These are phyloP conservation scores for Diabrotica virgifera DNA, from an alignment of 1,140 invertebrate genomes.

Conservation along the genomic window DNA sequence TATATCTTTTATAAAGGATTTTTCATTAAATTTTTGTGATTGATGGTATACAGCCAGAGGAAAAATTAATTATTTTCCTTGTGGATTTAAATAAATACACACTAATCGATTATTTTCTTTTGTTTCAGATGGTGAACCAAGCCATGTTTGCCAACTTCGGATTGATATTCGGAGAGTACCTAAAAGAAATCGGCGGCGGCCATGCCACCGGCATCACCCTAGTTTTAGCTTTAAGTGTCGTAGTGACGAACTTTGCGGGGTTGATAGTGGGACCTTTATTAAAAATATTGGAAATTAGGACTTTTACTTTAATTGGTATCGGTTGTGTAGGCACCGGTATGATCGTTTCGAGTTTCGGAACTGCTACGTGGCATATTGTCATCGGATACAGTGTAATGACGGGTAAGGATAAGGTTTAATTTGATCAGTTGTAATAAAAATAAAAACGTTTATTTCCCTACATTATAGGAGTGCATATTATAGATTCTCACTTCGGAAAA, in stretches of 20 bases:
- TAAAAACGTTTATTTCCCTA: no score
- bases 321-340: constrained; percentile 59
- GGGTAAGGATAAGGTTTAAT: constrained; percentile 48
- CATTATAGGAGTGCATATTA: no score
- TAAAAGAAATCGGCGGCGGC: constrained; percentile 59
- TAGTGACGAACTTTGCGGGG: constrained; percentile 68
- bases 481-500: no score
- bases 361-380: constrained; percentile 61
- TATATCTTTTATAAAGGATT: no score
- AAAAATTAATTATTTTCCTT: neutral
- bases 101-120: constrained; percentile 10
- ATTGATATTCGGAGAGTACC: constrained; percentile 63
- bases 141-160: constrained; percentile 70
- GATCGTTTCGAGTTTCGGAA: constrained; percentile 60
- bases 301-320: constrained; percentile 61
- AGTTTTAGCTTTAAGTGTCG: constrained; percentile 66
- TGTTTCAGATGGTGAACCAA: constrained; percentile 66
- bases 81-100: neutral
- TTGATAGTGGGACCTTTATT: constrained; percentile 64
- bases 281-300: constrained; percentile 60
- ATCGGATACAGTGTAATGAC: constrained; percentile 65
- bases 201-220: constrained; percentile 62
- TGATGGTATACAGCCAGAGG: no score
- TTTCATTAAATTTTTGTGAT: no score
- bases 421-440: no score